Evolutionary conservation across 2,888 invertebrate species (phyloP).

Genomic region (Macaria liturata): DNA sequence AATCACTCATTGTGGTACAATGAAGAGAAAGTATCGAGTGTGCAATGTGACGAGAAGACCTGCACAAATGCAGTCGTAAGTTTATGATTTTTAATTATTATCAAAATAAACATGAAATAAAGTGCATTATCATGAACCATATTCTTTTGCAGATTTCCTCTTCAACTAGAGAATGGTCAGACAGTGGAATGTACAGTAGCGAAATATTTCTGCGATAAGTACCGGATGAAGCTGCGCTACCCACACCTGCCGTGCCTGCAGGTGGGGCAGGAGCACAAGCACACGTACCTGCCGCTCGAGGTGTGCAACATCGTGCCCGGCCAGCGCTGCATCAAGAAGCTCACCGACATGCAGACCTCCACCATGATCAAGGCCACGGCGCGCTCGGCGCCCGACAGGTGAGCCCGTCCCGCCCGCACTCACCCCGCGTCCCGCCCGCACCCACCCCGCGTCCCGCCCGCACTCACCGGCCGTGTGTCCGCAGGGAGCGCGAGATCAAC

Average conservation of each 20-base stretch:
- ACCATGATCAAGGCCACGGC: constrained; percentile 99
- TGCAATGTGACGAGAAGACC: constrained; percentile 99
- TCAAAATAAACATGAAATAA: neutral
- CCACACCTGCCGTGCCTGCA: constrained; percentile 99
- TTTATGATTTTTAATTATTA: constrained; percentile 33
- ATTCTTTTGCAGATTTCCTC: constrained; percentile 89
- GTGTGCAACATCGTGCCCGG: constrained; percentile 99
- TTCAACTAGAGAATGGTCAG: constrained; percentile 99
- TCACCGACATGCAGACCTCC: constrained; percentile 99
- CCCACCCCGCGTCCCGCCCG: constrained; percentile 1
- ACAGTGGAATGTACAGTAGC: constrained; percentile 99
- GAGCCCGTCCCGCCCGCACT: constrained; percentile 1
- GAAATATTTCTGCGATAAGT: constrained; percentile 99
- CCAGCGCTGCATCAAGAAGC: constrained; percentile 99
- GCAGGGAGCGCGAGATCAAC: constrained; percentile 98
- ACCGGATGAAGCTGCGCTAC: constrained; percentile 98
- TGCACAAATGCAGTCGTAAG: constrained; percentile 99
- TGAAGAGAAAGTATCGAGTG: constrained; percentile 99
- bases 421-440: neutral
- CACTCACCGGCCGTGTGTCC: neutral
- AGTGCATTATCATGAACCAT: neutral
- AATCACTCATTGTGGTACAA: constrained; percentile 99
- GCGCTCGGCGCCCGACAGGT: constrained; percentile 94
- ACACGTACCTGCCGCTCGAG: constrained; percentile 99
- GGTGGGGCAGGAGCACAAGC: constrained; percentile 99